These are phyloP conservation scores for Spheniscus mendiculus DNA, from an alignment of 2,113 vertebrate genomes.

Conservation along the genomic window DNA sequence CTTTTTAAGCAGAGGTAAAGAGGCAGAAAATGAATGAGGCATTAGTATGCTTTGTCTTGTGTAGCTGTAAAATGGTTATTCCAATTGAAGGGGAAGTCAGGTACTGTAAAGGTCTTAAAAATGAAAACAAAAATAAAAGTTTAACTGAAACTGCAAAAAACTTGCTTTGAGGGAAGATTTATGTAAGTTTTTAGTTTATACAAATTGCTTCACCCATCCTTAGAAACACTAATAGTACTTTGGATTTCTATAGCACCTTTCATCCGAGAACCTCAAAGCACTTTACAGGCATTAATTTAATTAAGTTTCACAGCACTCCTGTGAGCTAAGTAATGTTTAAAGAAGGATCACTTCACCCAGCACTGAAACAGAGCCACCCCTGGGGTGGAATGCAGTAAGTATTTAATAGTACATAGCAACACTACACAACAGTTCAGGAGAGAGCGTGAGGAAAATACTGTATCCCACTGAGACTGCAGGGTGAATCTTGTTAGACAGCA, in stretches of 20 bases:
- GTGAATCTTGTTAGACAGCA: not conserved
- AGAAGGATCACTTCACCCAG: slow-evolving; percentile 59
- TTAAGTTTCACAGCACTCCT: slow-evolving; percentile 61
- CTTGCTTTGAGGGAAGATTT: slow-evolving; percentile 9
- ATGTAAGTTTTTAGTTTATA: slow-evolving; percentile 15
- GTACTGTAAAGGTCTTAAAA: not conserved
- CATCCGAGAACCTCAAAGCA: slow-evolving; percentile 62
- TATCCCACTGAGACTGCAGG: not conserved
- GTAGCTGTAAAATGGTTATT: not conserved
- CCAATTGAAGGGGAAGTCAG: not conserved
- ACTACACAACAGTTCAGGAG: not conserved
- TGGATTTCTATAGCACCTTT: slow-evolving; percentile 56
- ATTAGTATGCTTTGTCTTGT: not conserved
- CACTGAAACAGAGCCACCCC: slow-evolving; percentile 36
- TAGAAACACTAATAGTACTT: slow-evolving; percentile 32
- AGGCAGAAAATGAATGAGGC: not conserved
- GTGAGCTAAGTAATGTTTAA: slow-evolving; percentile 62
- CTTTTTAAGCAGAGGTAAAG: not conserved
- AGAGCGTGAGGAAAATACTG: not conserved
- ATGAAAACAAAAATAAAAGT: not conserved
- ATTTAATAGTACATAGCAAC: slow-evolving; percentile 7
- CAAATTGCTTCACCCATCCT: slow-evolving; percentile 9
- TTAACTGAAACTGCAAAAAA: not conserved
- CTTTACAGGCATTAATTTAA: slow-evolving; percentile 62
- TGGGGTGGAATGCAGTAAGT: slow-evolving; percentile 24